Percentiles rank a stretch among this genome's conserved stretches.
phyloP scores from a whole-genome alignment of 1,140 invertebrate genomes.

The Holcopasites calliopsidis region DNA sequence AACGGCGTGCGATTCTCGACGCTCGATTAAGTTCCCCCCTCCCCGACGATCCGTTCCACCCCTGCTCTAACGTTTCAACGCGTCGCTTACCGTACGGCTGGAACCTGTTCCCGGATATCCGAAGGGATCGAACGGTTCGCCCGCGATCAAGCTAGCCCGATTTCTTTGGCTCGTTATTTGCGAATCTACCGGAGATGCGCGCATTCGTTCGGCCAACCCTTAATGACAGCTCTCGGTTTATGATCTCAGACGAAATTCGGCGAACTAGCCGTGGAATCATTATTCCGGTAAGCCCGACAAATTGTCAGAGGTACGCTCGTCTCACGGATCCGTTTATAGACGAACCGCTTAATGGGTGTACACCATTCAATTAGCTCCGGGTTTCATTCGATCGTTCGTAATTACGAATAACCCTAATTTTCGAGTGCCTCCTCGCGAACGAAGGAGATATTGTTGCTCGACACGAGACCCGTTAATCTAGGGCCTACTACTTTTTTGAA shows the following conservation, averaged over 20 bases:
- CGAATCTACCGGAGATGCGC: background rate
- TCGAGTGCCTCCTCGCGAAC: constrained; percentile 13
- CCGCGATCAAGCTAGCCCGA: background rate
- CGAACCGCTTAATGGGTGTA: background rate
- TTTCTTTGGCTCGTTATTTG: no score
- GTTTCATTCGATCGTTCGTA: constrained; percentile 37
- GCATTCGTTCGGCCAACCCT: constrained; percentile 21
- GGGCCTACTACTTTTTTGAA: no score
- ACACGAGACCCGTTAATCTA: background rate
- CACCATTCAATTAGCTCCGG: constrained; percentile 46
- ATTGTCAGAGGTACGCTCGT: constrained; percentile 34
- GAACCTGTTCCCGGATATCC: constrained; percentile 16
- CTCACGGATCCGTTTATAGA: constrained; percentile 32
- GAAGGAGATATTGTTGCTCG: constrained; percentile 36
- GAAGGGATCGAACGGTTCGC: background rate
- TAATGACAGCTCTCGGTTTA: constrained; percentile 66
- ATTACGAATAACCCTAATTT: constrained; percentile 55
- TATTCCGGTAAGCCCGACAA: constrained; percentile 46
- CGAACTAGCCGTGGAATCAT: constrained; percentile 56
- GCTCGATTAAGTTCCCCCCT: constrained; percentile 57
- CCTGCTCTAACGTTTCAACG: constrained; percentile 22
- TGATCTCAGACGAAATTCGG: constrained; percentile 60
- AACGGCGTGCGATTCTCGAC: constrained; percentile 60
- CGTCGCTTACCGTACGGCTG: constrained; percentile 22
- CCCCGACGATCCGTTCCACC: constrained; percentile 42